Evolutionary conservation across 2,113 vertebrate genomes (phyloP).

Genomic region (Corythaixoides concolor): DNA sequence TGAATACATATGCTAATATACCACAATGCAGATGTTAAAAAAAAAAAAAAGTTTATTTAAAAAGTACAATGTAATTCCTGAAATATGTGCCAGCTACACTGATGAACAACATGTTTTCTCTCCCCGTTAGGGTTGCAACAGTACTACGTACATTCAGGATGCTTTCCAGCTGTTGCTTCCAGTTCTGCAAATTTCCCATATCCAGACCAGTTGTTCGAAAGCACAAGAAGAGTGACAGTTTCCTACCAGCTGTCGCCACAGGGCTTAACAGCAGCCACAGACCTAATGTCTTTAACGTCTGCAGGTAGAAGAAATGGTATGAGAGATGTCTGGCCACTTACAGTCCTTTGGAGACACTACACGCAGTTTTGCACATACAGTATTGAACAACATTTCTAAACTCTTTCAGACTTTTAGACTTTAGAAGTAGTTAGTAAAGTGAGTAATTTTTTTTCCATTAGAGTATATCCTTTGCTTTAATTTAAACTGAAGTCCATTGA

Average conservation of each 20-base stretch:
- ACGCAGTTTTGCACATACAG: slow-evolving; percentile 68
- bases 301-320: not conserved
- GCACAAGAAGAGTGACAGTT: slow-evolving; percentile 6
- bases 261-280: not conserved
- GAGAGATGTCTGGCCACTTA: not conserved
- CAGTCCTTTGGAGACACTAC: slow-evolving; percentile 28
- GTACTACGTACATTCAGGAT: slow-evolving; percentile 88
- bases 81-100: not conserved
- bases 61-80: not conserved
- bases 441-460: not conserved
- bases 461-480: slow-evolving; percentile 51
- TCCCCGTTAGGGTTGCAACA: slow-evolving; percentile 86
- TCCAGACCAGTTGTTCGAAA: slow-evolving; percentile 75
- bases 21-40: not conserved
- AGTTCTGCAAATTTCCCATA: slow-evolving; percentile 88
- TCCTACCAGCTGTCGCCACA: not conserved
- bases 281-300: not conserved
- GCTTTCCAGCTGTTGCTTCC: slow-evolving; percentile 94
- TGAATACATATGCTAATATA: not conserved
- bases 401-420: not conserved
- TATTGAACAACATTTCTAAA: slow-evolving; percentile 27
- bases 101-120: not conserved
- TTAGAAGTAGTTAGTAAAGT: slow-evolving; percentile 1
- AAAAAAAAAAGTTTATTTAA: not conserved
- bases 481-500: slow-evolving; percentile 54